phyloP scores from a whole-genome alignment of 2,888 invertebrate species.

The Chironomus tentans region DNA sequence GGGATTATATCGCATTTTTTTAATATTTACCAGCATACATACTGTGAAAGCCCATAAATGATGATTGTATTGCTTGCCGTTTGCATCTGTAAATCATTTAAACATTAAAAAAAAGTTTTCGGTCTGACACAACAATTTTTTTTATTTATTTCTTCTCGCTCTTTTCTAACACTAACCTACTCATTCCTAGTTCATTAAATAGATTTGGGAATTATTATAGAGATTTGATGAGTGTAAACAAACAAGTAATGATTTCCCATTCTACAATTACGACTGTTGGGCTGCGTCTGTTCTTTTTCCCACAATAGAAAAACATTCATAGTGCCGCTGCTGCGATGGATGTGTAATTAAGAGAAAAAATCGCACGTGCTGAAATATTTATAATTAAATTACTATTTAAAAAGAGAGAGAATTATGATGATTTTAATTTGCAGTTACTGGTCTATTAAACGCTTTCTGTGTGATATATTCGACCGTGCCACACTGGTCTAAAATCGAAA shows the following conservation, averaged over 20 bases:
- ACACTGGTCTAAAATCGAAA: too few relatives aligned
- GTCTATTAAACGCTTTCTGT: neutral
- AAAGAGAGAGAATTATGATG: neutral
- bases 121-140: neutral
- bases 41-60: neutral
- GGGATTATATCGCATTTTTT: too few relatives aligned
- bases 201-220: slow-evolving; percentile 5
- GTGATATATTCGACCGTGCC: neutral
- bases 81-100: slow-evolving; percentile 22
- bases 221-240: slow-evolving; percentile 21
- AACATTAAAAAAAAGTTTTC: too few relatives aligned
- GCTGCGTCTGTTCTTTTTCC: neutral
- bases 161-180: neutral
- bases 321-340: neutral
- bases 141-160: neutral
- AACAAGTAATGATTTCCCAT: neutral
- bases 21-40: too few relatives aligned
- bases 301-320: neutral
- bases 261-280: neutral
- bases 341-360: neutral
- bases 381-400: neutral
- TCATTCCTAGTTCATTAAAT: neutral
- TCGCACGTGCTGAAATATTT: slow-evolving; percentile 13
- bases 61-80: neutral
- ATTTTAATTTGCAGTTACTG: neutral